phyloP scores from a whole-genome alignment of 30 jellyfish, hydroid and myxozoan species.

The Rhopilema esculentum region DNA sequence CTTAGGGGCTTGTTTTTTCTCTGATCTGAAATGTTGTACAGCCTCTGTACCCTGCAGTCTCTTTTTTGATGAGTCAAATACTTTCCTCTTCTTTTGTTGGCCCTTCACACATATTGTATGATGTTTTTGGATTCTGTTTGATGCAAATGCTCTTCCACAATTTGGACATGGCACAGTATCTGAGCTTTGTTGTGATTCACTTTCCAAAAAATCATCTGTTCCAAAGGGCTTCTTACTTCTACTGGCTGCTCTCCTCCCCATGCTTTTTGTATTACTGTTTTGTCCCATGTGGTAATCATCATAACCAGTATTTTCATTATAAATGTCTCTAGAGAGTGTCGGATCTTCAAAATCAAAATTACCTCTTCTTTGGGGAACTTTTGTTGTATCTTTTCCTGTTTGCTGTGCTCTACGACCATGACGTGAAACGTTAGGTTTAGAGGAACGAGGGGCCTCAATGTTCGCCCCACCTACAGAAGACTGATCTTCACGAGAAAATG shows the following conservation, averaged over 20 bases:
- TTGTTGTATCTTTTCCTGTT: constrained; percentile 5
- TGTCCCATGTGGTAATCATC: constrained; percentile 64
- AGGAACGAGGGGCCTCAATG: constrained; percentile 5
- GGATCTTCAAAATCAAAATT: constrained; percentile 28
- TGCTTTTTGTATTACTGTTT: not conserved
- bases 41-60: constrained; percentile 91
- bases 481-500: not conserved
- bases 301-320: constrained; percentile 27
- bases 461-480: not conserved
- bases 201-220: not conserved
- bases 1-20: constrained; percentile 6
- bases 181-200: constrained; percentile 1
- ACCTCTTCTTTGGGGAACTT: constrained; percentile 54
- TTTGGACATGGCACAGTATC: constrained; percentile 66
- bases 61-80: constrained; percentile 86
- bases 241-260: constrained; percentile 32
- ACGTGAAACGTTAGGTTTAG: not conserved
- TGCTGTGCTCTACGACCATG: not conserved
- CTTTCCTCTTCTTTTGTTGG: constrained; percentile 71
- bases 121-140: constrained; percentile 83
- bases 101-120: constrained; percentile 66
- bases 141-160: constrained; percentile 87
- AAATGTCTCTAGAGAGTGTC: constrained; percentile 8
- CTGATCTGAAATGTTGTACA: constrained; percentile 40
- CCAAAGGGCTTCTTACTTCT: not conserved